Conservation (phyloP, 2,888 invertebrate species). For the Alitta virens region DNA sequence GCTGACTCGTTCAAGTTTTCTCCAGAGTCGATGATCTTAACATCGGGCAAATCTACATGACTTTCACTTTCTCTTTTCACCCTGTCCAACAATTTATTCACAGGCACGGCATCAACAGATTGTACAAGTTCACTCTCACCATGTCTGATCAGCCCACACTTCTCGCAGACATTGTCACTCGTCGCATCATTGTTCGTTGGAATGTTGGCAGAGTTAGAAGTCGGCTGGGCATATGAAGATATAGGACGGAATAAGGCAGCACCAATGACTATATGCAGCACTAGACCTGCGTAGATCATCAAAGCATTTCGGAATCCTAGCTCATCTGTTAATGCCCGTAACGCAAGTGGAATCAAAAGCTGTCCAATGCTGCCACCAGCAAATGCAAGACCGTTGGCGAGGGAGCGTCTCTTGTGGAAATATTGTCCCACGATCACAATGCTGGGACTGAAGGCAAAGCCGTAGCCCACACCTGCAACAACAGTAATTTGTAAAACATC, state of each 20-base stretch:
- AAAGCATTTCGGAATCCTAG: conserved; percentile 21
- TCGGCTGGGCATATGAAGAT: conserved; percentile 12
- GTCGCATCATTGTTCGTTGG: background rate
- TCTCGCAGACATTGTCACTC: too few relatives aligned
- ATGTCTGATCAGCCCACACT: too few relatives aligned
- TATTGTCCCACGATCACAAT: conserved; percentile 24
- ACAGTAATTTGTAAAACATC: background rate
- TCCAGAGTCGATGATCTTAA: too few relatives aligned
- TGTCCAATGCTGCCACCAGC: conserved; percentile 28
- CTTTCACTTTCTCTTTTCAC: too few relatives aligned
- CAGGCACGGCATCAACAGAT: too few relatives aligned
- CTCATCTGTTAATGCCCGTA: conserved; percentile 13
- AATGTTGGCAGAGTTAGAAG: background rate
- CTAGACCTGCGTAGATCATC: conserved; percentile 22
- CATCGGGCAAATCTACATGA: too few relatives aligned
- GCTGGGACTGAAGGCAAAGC: conserved; percentile 19
- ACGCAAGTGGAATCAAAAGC: conserved; percentile 21
- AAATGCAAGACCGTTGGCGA: conserved; percentile 27
- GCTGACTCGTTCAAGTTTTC: too few relatives aligned
- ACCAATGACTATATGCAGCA: conserved; percentile 14
- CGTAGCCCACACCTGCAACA: conserved; percentile 25
- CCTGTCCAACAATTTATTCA: too few relatives aligned
- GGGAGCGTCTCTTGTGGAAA: conserved; percentile 25
- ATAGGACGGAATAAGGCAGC: conserved; percentile 23
- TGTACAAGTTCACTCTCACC: too few relatives aligned